Base-by-base conservation (phyloP, 2,113 vertebrate genomes). In the Sprattus sprattus region DNA sequence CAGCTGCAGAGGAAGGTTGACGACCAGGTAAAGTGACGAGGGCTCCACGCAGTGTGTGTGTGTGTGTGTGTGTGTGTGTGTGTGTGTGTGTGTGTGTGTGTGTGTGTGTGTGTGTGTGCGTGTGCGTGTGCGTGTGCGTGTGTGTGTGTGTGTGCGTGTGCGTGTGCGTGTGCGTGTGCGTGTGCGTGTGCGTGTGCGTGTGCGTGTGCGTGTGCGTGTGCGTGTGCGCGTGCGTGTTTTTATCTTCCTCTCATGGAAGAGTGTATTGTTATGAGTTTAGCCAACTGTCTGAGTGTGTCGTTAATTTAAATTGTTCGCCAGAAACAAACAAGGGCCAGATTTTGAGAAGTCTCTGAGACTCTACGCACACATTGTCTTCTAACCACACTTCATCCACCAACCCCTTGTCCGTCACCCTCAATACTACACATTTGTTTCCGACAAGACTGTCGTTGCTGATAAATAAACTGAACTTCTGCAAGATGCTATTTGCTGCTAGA, bases 1-100 rank as follows among this genome's bases (percentile, higher is more conserved):
- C 98, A 99, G 91, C 95, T 99, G 20, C 98, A 98, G 90, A 96
- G 97, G 90, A 99, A 97, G 94, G 95, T 99, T 3, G 97, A 99
- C 0, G 97, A 98, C 57, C 97, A 99, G 97, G 98, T 99, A 86
- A 0, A n/a, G 15, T 60, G 5, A 20, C 0, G 54, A 1, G 2
- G 54, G 54, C 54, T 1, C 9, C 47, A 13, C 47, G 13, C 9
- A 11, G 8, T 49, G 7, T n/a, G 3, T 4, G 22, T 64, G n/a
- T 20, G 1, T 6, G n/a, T 20, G 1, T 6, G 8, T 49, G 7
- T n/a, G 3, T 4, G 22, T 64, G n/a, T 20, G 1, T 6, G 8
- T 49, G 7, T n/a, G 3, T 4, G 22, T 64, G n/a, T 20, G 1
- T 6, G 8, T 49, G 7, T n/a, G 3, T 4, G 22, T 64, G n/a